A percentile compares a stretch with the other conserved stretches of the same genome.
Evolutionary conservation across 2,888 invertebrate species (phyloP).

Genomic region (Amphipyra tragopoginis): DNA sequence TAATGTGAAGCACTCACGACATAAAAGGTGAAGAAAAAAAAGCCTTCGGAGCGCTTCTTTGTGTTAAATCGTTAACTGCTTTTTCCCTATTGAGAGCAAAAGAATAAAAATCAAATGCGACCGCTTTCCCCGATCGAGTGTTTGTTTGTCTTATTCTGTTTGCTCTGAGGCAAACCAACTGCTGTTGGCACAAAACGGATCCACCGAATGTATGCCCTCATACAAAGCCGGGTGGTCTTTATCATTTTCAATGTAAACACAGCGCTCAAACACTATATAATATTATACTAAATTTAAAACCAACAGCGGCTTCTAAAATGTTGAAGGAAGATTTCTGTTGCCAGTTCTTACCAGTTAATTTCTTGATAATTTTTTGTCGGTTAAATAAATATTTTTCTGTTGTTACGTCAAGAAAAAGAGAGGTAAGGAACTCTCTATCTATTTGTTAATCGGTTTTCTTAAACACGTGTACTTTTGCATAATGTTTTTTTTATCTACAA

Average conservation of each 20-base stretch:
- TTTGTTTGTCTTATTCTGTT: slow-evolving; percentile 84
- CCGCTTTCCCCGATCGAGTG: slow-evolving; percentile 78
- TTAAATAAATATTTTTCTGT: slow-evolving; percentile 36
- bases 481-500: slow-evolving; percentile 38
- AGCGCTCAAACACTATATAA: slow-evolving; percentile 78
- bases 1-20: slow-evolving; percentile 52
- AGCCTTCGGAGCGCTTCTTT: slow-evolving; percentile 56
- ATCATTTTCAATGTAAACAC: slow-evolving; percentile 87
- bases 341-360: slow-evolving; percentile 59
- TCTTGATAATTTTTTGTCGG: slow-evolving; percentile 33
- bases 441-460: slow-evolving; percentile 44
- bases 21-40: slow-evolving; percentile 54
- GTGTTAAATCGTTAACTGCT: slow-evolving; percentile 67
- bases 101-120: slow-evolving; percentile 73
- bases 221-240: slow-evolving; percentile 87
- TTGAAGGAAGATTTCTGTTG: slow-evolving; percentile 56
- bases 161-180: slow-evolving; percentile 86
- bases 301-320: slow-evolving; percentile 70
- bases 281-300: slow-evolving; percentile 83
- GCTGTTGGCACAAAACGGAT: slow-evolving; percentile 77
- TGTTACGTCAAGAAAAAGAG: slow-evolving; percentile 15
- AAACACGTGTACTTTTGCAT: slow-evolving; percentile 36
- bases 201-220: slow-evolving; percentile 71
- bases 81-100: slow-evolving; percentile 58
- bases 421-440: slow-evolving; percentile 26